Evolutionary conservation across 2,888 invertebrate genomes (phyloP), one percentile per base, ranked within the genome.

Genomic region (Glomeris marginata): DNA sequence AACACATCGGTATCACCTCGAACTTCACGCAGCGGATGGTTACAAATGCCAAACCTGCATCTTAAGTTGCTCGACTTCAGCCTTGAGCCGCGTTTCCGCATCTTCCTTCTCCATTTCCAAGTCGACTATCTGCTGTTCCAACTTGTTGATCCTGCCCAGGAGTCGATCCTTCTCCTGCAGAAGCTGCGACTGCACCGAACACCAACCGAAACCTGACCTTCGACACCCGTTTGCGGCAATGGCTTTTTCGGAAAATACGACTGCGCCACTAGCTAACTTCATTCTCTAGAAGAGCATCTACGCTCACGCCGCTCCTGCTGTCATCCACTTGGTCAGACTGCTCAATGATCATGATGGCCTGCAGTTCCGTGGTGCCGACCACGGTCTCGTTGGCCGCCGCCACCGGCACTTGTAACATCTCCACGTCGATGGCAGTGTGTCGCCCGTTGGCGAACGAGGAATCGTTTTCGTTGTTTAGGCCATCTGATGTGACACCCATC

Each of bases 141-240:
- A 22, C 21, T 42, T 22, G 28, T 28, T 8, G 28, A 28, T 28
- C 8, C 28, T 28, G 28, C 28, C 28, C 28, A 28, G 28, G 28
- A 28, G 28, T 28, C 28, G 28, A 8, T 28, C 28, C 28, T 28
- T 28, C 8, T 28, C 28, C 46, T 21, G 33, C 34, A 4, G 48
- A 51, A 33, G 44, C 41, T 11, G 49, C 52, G 36, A 58, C 45
- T 55, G 52, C 15, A 57, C 54, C 53, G 37, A 56, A 55, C 38
- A 57, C 55, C 49, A 51, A 56, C 41, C 54, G 54, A 75, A 74
- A 54, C 70, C 75, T 71, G 82, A 49, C 86, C 86, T 1, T 78
- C 80, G 13, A 87, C 87, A 2, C 87, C 87, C 16, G 81, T 28
- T 28, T 28, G 28, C 28, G 28, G 28, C 28, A 28, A 28, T 8